Base-by-base conservation (phyloP, 2,113 vertebrate genomes). In the Platichthys flesus region DNA sequence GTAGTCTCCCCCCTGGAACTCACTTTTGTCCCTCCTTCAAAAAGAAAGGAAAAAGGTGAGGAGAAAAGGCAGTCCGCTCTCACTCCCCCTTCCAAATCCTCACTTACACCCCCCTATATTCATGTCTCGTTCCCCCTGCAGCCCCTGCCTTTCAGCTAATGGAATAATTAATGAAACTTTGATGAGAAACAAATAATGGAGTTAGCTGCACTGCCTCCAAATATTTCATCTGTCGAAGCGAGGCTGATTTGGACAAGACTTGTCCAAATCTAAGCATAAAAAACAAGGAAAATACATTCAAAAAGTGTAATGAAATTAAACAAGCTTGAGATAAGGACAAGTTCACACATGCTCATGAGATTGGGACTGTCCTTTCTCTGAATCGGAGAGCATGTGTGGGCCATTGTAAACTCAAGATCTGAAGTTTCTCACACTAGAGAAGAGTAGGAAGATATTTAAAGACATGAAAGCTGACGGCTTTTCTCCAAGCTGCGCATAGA, bases 111-210 rank as follows among this genome's bases (percentile, higher is more conserved):
- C 52, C 52, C 31, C 31, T 31, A 31, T 31, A 6, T 31, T 31
- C 31, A 31, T 52, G 71, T 83, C 68, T 69, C 57, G 2, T 65
- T 67, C 78, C 67, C 74, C 28, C 60, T 24, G 57, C 65, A 72
- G 70, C 68, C 67, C 45, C 37, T 62, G 72, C 75, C 71, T 81
- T 45, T 49, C 68, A 78, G 80, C 78, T 91, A 85, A 90, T 87
- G 79, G 88, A 92, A 92, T 90, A 91, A 91, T 91, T 88, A 91
- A 92, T 92, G 76, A 84, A 88, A 92, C 87, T 78, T 88, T 92
- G 85, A 93, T 89, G 88, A 87, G 84, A 91, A 87, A 93, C 84
- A 92, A 92, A 92, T 89, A 93, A 85, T 86, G 78, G 78, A 87
- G 78, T 89, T 79, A 40, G 73, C 78, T 66, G 45, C 45, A 67